Evolutionary conservation across 2,113 vertebrate genomes (phyloP).

Genomic region (Elaphurus davidianus): DNA sequence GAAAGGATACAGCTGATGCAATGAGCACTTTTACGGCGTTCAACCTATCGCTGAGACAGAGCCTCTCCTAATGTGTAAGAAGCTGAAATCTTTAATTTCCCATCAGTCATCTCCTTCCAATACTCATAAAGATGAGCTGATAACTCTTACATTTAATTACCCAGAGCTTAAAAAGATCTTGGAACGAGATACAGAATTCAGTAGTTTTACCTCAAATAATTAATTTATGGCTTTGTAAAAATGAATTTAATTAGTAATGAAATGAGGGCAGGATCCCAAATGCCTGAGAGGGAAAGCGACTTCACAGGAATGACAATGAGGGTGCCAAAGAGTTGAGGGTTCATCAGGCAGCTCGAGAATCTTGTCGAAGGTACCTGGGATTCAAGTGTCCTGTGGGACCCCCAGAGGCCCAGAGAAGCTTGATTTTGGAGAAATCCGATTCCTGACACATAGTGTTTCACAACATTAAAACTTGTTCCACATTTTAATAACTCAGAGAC

Average conservation of each 20-base stretch:
- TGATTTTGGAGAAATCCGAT: neutral
- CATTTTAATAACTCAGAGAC: neutral
- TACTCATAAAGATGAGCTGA: conserved; percentile 33
- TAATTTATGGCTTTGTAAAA: conserved; percentile 59
- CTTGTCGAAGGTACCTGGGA: neutral
- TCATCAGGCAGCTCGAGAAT: neutral
- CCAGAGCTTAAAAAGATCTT: conserved; percentile 39
- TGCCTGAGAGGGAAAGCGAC: neutral
- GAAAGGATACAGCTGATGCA: neutral
- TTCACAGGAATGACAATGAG: neutral
- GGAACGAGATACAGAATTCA: neutral
- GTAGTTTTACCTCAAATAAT: conserved; percentile 56
- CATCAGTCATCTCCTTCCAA: conserved; percentile 15
- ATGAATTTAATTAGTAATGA: conserved; percentile 66
- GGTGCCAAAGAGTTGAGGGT: neutral
- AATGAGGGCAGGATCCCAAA: conserved; percentile 52
- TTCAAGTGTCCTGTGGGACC: neutral
- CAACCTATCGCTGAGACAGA: neutral
- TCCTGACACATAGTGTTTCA: neutral
- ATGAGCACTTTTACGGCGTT: neutral
- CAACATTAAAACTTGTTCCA: neutral
- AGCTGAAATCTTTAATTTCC: neutral
- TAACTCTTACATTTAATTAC: conserved; percentile 53
- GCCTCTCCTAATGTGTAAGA: neutral
- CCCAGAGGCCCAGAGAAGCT: neutral